Evolutionary conservation across 2,888 invertebrate genomes (phyloP).

Genomic region (Scrobipalpa atriplicella): DNA sequence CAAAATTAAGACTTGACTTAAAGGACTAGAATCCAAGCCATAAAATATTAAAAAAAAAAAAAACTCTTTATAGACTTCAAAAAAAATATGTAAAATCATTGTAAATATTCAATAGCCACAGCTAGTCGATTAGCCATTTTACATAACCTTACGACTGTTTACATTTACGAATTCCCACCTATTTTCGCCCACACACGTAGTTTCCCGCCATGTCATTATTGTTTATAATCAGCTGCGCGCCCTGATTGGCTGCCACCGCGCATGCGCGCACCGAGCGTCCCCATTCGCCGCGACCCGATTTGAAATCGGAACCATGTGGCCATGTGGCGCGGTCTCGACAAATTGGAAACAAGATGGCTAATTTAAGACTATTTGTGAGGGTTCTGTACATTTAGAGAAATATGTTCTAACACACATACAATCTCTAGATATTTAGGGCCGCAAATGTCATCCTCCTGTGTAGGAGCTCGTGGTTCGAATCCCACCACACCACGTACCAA

Average conservation of each 20-base stretch:
- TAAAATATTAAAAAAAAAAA: too few relatives aligned
- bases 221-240: conserved; percentile 26
- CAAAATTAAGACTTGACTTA: too few relatives aligned
- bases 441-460: too few relatives aligned
- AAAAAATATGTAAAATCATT: too few relatives aligned
- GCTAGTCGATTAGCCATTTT: not conserved
- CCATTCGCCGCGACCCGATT: conserved; percentile 33
- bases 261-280: conserved; percentile 20
- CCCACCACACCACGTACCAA: too few relatives aligned
- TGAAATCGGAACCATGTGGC: conserved; percentile 32
- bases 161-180: not conserved
- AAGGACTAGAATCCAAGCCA: too few relatives aligned
- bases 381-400: not conserved
- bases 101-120: not conserved
- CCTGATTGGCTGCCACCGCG: conserved; percentile 26
- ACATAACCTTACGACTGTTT: not conserved
- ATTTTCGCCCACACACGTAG: conserved; percentile 10
- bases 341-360: conserved; percentile 15
- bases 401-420: not conserved
- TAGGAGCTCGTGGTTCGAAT: too few relatives aligned
- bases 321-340: conserved; percentile 13
- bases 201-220: conserved; percentile 29
- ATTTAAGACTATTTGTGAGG: not conserved
- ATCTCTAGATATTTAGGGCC: too few relatives aligned
- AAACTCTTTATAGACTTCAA: too few relatives aligned